Conservation (phyloP, 2,888 invertebrate genomes). For the Eilema caniola region DNA sequence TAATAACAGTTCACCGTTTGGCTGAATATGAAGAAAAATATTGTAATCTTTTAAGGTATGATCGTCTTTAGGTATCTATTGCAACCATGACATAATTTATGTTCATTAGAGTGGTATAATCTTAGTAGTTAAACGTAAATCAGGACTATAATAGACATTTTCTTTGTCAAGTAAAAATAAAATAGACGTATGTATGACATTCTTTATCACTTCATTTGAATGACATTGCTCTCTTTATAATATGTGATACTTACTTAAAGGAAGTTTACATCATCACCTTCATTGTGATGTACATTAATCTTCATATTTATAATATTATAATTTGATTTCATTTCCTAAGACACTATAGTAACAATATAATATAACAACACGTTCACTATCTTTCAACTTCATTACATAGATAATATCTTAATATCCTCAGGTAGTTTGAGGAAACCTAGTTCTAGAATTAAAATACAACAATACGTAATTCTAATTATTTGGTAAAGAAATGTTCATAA, state of each 20-base stretch:
- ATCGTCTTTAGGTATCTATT: background rate
- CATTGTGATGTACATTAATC: background rate
- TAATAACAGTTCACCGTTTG: slow-evolving; percentile 1
- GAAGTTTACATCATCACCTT: background rate
- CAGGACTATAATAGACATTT: background rate
- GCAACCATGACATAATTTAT: background rate
- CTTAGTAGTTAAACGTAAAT: background rate
- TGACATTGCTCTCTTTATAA: too few species aligned
- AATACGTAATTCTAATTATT: background rate
- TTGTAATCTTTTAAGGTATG: background rate
- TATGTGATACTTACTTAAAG: too few species aligned
- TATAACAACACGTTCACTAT: background rate
- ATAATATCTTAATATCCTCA: too few species aligned
- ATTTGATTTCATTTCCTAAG: too few species aligned
- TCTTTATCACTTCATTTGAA: background rate
- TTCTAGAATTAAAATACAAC: background rate
- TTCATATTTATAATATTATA: too few species aligned
- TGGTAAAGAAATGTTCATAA: background rate
- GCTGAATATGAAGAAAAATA: background rate
- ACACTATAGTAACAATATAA: background rate
- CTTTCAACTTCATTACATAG: background rate
- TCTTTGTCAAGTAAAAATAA: background rate
- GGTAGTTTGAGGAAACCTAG: background rate
- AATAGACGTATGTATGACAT: too few species aligned
- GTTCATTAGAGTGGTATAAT: background rate